These are phyloP conservation scores for Tamias sibiricus DNA, from an alignment of 2,113 vertebrate species.

Conservation along the genomic window DNA sequence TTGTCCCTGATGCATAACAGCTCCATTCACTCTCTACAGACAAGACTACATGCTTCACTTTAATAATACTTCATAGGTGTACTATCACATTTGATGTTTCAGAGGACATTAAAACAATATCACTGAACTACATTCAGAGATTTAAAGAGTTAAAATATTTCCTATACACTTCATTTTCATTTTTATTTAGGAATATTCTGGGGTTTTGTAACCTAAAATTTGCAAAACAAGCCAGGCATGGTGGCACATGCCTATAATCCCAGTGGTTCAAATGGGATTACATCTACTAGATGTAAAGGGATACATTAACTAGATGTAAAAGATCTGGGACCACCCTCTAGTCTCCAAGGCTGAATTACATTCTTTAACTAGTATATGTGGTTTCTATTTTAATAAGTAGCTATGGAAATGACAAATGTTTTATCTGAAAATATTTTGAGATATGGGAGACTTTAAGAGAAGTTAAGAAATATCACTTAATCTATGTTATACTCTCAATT, in stretches of 20 bases:
- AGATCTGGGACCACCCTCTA: neutral
- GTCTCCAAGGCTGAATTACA: neutral
- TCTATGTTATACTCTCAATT: neutral
- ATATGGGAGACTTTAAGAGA: neutral
- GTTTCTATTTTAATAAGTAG: neutral
- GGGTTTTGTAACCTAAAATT: neutral
- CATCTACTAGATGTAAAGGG: too few species aligned
- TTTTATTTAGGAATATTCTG: conserved; percentile 56
- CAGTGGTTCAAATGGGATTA: too few species aligned
- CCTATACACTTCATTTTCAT: conserved; percentile 44
- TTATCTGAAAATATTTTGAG: neutral
- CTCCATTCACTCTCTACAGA: neutral
- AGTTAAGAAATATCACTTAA: neutral
- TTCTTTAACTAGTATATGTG: neutral
- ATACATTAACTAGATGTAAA: neutral
- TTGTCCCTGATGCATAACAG: neutral
- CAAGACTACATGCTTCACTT: neutral
- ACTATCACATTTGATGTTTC: neutral
- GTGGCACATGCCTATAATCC: too few species aligned
- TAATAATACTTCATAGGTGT: neutral
- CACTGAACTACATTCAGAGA: neutral
- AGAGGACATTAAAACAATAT: neutral
- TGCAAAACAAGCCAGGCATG: neutral
- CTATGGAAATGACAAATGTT: neutral
- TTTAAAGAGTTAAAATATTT: conserved; percentile 26